Conservation (phyloP, 2,113 vertebrate genomes). For the Lonchura striata region DNA sequence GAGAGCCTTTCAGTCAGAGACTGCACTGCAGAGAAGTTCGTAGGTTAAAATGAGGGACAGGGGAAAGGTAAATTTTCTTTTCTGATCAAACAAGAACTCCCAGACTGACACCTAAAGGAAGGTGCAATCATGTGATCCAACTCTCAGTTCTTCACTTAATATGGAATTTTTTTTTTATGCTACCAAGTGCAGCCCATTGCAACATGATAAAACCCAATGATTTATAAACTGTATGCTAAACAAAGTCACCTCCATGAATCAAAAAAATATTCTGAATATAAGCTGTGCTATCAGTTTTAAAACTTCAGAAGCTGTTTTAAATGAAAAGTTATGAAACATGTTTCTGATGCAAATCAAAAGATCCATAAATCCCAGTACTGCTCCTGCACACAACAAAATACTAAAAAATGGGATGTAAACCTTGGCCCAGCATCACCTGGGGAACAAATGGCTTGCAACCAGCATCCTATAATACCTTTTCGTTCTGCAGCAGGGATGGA, state of each 20-base stretch:
- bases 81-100: neutral
- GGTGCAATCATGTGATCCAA: neutral
- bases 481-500: neutral
- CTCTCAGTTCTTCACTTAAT: neutral
- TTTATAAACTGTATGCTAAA: neutral
- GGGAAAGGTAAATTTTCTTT: neutral
- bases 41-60: neutral
- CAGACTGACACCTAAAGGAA: neutral
- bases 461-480: neutral
- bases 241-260: neutral
- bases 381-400: neutral
- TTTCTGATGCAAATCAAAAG: neutral
- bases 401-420: neutral
- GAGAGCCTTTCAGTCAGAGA: neutral
- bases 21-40: neutral
- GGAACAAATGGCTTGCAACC: rapidly evolving
- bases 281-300: neutral
- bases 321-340: neutral
- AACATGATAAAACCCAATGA: neutral
- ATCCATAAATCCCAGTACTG: neutral
- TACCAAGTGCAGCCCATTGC: neutral
- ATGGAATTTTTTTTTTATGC: neutral
- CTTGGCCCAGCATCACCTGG: neutral
- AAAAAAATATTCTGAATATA: neutral
- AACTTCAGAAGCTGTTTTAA: neutral